Evolutionary conservation across 1,140 invertebrate species (phyloP), one percentile per base, ranked within the genome.

Genomic region (Plectrocnemia conspersa): DNA sequence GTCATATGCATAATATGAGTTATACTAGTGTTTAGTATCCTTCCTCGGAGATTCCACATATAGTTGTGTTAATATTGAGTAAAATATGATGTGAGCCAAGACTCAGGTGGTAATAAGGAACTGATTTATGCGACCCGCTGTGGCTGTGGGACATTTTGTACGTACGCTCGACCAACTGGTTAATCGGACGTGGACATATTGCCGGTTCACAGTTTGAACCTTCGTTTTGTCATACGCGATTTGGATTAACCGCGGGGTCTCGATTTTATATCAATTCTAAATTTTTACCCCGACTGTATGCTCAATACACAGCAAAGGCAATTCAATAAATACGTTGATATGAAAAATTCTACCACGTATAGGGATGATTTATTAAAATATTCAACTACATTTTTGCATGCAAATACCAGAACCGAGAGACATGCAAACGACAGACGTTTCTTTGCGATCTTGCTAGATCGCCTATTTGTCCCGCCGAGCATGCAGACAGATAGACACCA

Each of bases 151-250:
- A 50, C 47, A 50, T 22, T 38, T 16, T 38, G 33, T 50, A n/a
- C n/a, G 25, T 27, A 16, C 33, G 27, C 32, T 21, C 33, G 33
- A 15, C 47, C 47, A 21, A 38, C 47, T 38, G 47, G 47, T 50
- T 50, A 50, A 50, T 50, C 47, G 47, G 47, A 50, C 47, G 22
- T 36, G 33, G 33, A 50, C 47, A 50, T 50, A 50, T 50, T 36
- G 22, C 47, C 33, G 47, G 47, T 50, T 38, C 35, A 19, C 33
- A 35, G 32, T 50, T 50, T 35, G 47, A 38, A 19, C 40, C 47
- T 22, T 35, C 21, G 33, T 50, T 38, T 50, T 50, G 36, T 15
- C 36, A 19, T 15, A 9, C 10, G 36, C 16, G 32, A 33, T 15
- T 15, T n/a, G n/a, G n/a, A n/a, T n/a, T n/a, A n/a, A n/a, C n/a